Percentiles rank a stretch among this genome's conserved stretches.
phyloP scores from a whole-genome alignment of 2,797 vertebrate species.

The Perodicticus potto region DNA sequence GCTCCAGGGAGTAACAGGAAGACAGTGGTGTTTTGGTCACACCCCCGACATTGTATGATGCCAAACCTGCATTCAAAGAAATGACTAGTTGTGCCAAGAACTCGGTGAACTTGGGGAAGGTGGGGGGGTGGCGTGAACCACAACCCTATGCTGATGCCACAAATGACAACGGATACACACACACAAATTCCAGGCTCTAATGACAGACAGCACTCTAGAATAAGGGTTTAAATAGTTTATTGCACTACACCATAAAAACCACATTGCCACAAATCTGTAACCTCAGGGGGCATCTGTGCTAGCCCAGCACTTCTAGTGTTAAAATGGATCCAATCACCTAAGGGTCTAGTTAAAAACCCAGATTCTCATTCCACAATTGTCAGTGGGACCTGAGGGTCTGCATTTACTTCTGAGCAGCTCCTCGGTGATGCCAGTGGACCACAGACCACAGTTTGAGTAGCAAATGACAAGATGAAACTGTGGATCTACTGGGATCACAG shows the following conservation, averaged over 20 bases:
- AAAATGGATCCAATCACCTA: background rate
- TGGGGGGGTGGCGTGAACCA: conserved; percentile 63
- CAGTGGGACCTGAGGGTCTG: background rate
- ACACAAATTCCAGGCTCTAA: conserved; percentile 6
- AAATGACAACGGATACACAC: conserved; percentile 58
- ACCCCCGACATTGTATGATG: conserved; percentile 55
- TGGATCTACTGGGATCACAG: background rate
- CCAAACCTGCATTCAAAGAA: conserved; percentile 81
- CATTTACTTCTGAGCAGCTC: background rate
- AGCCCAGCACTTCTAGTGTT: background rate
- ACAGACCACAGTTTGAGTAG: background rate
- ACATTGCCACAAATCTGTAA: conserved; percentile 35
- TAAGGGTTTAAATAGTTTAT: background rate
- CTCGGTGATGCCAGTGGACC: background rate
- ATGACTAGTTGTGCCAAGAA: conserved; percentile 77
- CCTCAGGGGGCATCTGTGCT: background rate
- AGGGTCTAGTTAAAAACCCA: background rate
- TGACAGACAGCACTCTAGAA: conserved; percentile 20
- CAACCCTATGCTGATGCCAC: conserved; percentile 69
- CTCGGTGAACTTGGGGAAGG: conserved; percentile 1
- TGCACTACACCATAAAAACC: conserved; percentile 54
- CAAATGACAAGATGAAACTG: background rate
- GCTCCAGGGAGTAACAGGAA: conserved; percentile 68
- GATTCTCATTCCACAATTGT: background rate
- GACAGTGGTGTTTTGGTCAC: conserved; percentile 66